A percentile compares a stretch with the other conserved stretches of the same genome.
Evolutionary conservation across 1,140 invertebrate genomes (phyloP).

Genomic region (Trachymyrmex septentrionalis): DNA sequence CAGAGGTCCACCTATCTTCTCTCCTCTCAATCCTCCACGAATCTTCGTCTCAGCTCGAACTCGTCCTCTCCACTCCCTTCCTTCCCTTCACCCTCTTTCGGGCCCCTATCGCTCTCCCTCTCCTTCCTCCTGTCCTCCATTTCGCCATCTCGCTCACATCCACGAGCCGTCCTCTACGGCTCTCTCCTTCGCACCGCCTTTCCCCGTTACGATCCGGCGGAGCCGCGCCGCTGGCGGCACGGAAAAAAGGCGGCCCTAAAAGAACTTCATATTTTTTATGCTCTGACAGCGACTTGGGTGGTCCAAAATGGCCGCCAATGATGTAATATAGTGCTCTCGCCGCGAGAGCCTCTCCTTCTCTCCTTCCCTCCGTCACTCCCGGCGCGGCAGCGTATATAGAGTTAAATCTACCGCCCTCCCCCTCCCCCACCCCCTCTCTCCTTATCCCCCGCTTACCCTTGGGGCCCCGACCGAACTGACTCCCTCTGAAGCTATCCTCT

Average conservation of each 20-base stretch:
- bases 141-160: constrained; percentile 54
- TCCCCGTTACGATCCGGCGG: constrained; percentile 78
- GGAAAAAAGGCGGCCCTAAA: constrained; percentile 87
- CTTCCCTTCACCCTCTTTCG: constrained; percentile 24
- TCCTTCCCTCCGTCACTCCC: constrained; percentile 51
- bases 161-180: constrained; percentile 63
- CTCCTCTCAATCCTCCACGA: constrained; percentile 28
- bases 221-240: constrained; percentile 82
- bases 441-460: too few species aligned
- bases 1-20: constrained; percentile 39
- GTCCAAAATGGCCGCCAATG: constrained; percentile 87
- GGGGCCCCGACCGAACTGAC: neutral
- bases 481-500: neutral
- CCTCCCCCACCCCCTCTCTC: neutral
- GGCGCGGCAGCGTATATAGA: constrained; percentile 73
- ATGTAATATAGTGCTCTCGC: constrained; percentile 85
- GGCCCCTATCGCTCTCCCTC: constrained; percentile 17
- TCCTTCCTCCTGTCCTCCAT: constrained; percentile 23
- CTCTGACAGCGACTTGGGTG: constrained; percentile 86
- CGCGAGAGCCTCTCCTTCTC: constrained; percentile 58
- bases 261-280: constrained; percentile 87
- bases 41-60: constrained; percentile 30
- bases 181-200: constrained; percentile 79
- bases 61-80: constrained; percentile 42
- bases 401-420: constrained; percentile 62